Conservation (phyloP, 2,797 vertebrate species). For the Lepus oiostolus region DNA sequence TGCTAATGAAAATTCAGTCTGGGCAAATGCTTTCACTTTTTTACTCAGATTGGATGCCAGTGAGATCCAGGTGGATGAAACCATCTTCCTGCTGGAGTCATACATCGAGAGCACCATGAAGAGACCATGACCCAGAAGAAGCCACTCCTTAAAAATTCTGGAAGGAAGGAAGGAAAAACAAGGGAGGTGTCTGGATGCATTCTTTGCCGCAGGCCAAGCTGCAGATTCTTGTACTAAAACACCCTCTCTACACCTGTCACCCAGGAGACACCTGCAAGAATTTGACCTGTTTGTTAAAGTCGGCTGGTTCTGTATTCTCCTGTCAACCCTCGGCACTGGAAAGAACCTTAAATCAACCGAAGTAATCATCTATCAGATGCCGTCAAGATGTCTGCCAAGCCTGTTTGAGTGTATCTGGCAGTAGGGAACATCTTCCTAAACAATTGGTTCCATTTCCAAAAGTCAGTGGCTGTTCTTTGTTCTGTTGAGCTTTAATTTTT, state of each 20-base stretch:
- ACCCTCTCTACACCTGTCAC: neutral
- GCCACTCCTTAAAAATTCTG: neutral
- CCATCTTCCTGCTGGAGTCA: slow-evolving; percentile 95
- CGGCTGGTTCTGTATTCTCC: slow-evolving; percentile 21
- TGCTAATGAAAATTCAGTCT: neutral
- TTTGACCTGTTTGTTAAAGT: neutral
- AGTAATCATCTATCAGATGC: neutral
- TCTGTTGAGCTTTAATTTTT: neutral
- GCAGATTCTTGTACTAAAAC: neutral
- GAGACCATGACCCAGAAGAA: slow-evolving; percentile 76
- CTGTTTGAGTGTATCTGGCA: neutral
- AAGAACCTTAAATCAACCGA: slow-evolving; percentile 45
- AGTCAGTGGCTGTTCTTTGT: neutral
- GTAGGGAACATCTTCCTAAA: slow-evolving; percentile 33
- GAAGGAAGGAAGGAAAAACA: slow-evolving; percentile 1
- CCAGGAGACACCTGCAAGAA: slow-evolving; percentile 24
- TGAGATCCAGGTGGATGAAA: slow-evolving; percentile 98
- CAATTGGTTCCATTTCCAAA: slow-evolving; percentile 37
- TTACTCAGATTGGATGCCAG: slow-evolving; percentile 94
- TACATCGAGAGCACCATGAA: slow-evolving; percentile 90
- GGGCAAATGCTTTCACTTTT: slow-evolving; percentile 47
- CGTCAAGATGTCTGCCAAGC: neutral
- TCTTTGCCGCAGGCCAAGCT: neutral
- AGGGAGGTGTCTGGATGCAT: neutral
- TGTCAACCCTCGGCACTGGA: neutral